Percentiles rank a stretch among this genome's conserved stretches.
These are phyloP conservation scores for Drosophila yakuba DNA, from an alignment of 1,140 invertebrate genomes.

Conservation along the genomic window DNA sequence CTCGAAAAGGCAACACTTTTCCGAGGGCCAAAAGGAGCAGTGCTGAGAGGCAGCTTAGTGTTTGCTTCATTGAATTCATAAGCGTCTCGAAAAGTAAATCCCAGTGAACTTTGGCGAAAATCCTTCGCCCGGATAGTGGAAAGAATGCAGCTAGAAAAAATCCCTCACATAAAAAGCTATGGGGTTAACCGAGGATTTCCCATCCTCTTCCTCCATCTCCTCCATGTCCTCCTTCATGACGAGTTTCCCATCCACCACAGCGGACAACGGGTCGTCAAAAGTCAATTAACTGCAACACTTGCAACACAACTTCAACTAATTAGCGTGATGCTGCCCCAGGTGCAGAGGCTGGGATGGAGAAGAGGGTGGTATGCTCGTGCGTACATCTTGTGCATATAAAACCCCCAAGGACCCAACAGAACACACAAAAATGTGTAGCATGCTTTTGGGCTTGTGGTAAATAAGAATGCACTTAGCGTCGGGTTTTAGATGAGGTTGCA, in stretches of 20 bases:
- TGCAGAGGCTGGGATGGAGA: slow-evolving; percentile 4
- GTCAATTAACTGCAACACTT: slow-evolving; percentile 80
- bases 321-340: slow-evolving; percentile 63
- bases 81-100: slow-evolving; percentile 60
- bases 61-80: slow-evolving; percentile 77
- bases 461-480: slow-evolving; percentile 60
- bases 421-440: slow-evolving; percentile 49
- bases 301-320: slow-evolving; percentile 75
- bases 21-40: slow-evolving; percentile 20
- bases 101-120: slow-evolving; percentile 47
- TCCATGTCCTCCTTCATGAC: not conserved
- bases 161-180: slow-evolving; percentile 42
- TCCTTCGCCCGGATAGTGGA: slow-evolving; percentile 2
- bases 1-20: slow-evolving; percentile 43
- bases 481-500: slow-evolving; percentile 34
- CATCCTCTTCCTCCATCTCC: not conserved
- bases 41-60: slow-evolving; percentile 65
- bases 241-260: slow-evolving; percentile 5
- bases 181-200: slow-evolving; percentile 40
- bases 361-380: not conserved
- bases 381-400: slow-evolving; percentile 15
- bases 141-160: slow-evolving; percentile 22
- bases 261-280: slow-evolving; percentile 65
- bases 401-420: slow-evolving; percentile 8
- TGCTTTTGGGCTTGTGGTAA: slow-evolving; percentile 57